A percentile compares a stretch with the other conserved stretches of the same genome.
phyloP scores from a whole-genome alignment of 2,797 vertebrate genomes.

The Phataginus tetradactyla region DNA sequence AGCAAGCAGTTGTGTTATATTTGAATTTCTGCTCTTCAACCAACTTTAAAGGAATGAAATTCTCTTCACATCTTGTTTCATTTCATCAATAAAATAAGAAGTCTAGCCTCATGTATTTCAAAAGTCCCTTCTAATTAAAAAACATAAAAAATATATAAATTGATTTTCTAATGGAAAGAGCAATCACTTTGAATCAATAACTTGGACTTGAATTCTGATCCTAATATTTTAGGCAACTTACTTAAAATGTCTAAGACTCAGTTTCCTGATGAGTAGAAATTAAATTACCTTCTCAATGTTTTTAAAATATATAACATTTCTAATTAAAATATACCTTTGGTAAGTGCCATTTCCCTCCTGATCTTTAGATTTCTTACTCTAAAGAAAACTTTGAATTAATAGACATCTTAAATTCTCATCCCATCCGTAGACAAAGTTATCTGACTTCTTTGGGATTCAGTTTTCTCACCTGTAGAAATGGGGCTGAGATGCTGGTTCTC shows the following conservation, averaged over 20 bases:
- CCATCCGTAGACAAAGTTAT: neutral
- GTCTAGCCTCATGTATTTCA: neutral
- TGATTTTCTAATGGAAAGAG: neutral
- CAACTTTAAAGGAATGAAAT: neutral
- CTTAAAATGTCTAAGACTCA: neutral
- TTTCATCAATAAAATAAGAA: neutral
- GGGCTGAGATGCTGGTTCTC: neutral
- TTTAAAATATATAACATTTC: neutral
- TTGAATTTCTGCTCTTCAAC: neutral
- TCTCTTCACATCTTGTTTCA: neutral
- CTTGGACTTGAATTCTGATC: neutral
- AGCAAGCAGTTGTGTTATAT: neutral
- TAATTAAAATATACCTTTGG: neutral
- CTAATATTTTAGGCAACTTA: neutral
- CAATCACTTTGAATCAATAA: neutral
- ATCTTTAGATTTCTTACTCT: neutral
- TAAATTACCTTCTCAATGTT: neutral
- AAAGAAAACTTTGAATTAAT: neutral
- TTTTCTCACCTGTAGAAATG: neutral
- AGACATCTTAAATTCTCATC: neutral
- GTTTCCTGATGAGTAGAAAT: neutral
- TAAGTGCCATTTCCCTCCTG: neutral
- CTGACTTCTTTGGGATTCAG: neutral
- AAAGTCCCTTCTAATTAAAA: neutral
- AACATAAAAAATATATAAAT: no score